Base-by-base conservation (phyloP, 2,888 invertebrate genomes). In the Galerucella pusilla region DNA sequence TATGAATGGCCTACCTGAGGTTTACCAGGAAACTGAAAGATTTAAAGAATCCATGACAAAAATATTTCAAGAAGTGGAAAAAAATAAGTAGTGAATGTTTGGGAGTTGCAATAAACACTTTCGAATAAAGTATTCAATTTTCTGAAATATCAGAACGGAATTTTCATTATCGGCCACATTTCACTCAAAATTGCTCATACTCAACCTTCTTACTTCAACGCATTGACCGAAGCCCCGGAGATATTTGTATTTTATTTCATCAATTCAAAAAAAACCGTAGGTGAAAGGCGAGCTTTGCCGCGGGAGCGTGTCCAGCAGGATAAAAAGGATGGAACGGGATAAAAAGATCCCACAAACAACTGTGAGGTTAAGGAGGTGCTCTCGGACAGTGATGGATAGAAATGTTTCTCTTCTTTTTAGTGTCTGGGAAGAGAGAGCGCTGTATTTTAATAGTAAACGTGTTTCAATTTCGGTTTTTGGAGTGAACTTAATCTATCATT, bases 361-460 rank as follows among this genome's bases (percentile, higher is more conserved):
- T 80, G 80, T 78, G 79, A 81, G 83, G 81, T 83, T 83, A 82
- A 83, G 81, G 79, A 81, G 83, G 82, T 81, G 80, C 78, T 78
- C 76, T 72, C 76, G 78, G 84, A 85, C 84, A 83, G 80, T 85
- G 85, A 85, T 85, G 84, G 83, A 85, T 85, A 80, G 83, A 80
- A 80, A 81, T 3, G 79, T 75, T 79, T 81, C 81, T 80, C 80
- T 80, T 79, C 77, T 80, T 79, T 78, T 73, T 76, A 16, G 64
- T 73, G 16, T 63, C 54, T 64, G 61, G 20, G 9, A 57, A 20
- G 52, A 57, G 69, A 46, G 64, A 75, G 59, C 42, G 72, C 75
- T 73, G 71, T 71, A 75, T 63, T 75, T 71, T 70, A 28, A 70
- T 72, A 45, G 74, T 69, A 68, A 78, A 76, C 75, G 74, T 78